A percentile compares a stretch with the other conserved stretches of the same genome.
These are phyloP conservation scores for Neogobius melanostomus DNA, from an alignment of 2,113 vertebrate genomes.

Conservation along the genomic window DNA sequence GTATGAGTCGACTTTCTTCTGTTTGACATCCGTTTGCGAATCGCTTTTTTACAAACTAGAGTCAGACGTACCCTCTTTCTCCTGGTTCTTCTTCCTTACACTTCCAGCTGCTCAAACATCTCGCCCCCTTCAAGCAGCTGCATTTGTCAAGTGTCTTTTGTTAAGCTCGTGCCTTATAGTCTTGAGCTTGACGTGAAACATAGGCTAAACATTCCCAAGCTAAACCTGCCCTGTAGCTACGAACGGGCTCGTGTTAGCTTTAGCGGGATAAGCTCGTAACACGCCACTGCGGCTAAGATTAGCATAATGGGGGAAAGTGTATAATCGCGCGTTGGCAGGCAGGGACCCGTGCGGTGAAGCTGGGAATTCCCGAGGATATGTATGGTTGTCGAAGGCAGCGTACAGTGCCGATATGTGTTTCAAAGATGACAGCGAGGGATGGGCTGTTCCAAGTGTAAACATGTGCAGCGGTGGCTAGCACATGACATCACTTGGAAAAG, in stretches of 20 bases:
- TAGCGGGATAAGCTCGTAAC: neutral
- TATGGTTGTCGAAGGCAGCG: neutral
- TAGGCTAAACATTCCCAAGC: neutral
- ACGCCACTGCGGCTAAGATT: neutral
- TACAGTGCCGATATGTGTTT: neutral
- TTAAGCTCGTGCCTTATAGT: neutral
- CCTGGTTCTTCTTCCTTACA: neutral
- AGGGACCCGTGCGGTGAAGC: neutral
- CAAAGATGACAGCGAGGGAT: neutral
- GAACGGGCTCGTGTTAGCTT: neutral
- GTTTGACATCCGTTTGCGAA: neutral
- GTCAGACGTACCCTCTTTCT: neutral
- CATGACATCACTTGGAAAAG: neutral
- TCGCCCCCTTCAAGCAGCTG: neutral
- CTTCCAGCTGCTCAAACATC: slow-evolving; percentile 1
- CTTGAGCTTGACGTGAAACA: slow-evolving; percentile 7
- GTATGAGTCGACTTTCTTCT: neutral
- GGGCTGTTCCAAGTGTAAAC: neutral
- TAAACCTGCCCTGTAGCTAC: slow-evolving; percentile 2
- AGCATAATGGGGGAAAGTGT: neutral
- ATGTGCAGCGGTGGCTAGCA: neutral
- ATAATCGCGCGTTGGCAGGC: neutral
- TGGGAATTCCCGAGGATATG: neutral
- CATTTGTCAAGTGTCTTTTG: slow-evolving; percentile 3
- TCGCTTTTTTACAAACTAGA: neutral